Conservation (phyloP, 2,888 invertebrate genomes). For the Trichogramma evanescens region DNA sequence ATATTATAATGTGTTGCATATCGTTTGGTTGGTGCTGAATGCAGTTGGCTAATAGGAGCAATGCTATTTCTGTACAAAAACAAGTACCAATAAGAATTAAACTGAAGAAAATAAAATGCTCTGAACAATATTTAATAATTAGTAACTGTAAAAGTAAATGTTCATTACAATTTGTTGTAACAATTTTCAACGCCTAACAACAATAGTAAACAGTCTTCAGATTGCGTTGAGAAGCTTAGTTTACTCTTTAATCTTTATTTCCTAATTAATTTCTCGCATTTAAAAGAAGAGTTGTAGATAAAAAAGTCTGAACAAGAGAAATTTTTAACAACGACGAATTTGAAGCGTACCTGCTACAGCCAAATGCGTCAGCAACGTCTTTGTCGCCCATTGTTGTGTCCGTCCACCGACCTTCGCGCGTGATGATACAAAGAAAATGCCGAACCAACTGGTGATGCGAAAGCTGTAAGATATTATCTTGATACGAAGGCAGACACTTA, state of each 20-base stretch:
- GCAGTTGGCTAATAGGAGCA: slow-evolving; percentile 30
- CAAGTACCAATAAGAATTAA: not conserved
- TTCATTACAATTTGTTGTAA: not conserved
- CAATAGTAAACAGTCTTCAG: not conserved
- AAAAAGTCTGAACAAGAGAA: slow-evolving; percentile 9
- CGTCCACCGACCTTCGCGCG: not conserved
- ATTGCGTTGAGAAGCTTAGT: not conserved
- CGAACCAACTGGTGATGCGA: not conserved
- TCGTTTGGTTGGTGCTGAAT: slow-evolving; percentile 49
- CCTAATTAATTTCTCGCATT: not conserved
- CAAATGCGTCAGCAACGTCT: slow-evolving; percentile 39
- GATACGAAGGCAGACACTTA: no score
- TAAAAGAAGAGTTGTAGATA: not conserved
- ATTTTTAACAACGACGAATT: slow-evolving; percentile 12
- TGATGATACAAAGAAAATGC: slow-evolving; percentile 1
- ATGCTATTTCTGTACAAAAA: slow-evolving; percentile 28
- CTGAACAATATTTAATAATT: not conserved
- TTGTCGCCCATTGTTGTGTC: slow-evolving; percentile 16
- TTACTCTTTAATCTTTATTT: no score
- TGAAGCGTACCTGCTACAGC: slow-evolving; percentile 36
- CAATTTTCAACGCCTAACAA: not conserved
- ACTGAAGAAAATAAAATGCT: not conserved
- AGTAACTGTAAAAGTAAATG: not conserved
- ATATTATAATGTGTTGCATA: slow-evolving; percentile 78
- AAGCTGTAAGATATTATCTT: no score